A percentile compares a stretch with the other conserved stretches of the same genome.
Conservation (phyloP, 2,797 vertebrate genomes). For the Vespertilio murinus region DNA sequence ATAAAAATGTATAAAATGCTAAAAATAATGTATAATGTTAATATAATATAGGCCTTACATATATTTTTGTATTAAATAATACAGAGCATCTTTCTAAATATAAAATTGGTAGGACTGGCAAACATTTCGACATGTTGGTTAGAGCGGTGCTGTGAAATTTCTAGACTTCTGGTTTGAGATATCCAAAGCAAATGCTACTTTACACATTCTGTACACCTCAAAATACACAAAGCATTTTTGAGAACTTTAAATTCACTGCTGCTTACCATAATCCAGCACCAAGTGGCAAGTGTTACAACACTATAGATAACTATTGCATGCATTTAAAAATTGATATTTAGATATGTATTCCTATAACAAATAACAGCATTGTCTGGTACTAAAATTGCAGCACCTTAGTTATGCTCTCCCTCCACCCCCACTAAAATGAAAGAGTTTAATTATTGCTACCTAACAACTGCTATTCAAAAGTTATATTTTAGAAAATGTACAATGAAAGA, state of each 20-base stretch:
- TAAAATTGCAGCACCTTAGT: not conserved
- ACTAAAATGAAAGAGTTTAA: not conserved
- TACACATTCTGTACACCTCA: not conserved
- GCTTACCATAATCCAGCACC: not conserved
- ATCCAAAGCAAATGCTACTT: not conserved
- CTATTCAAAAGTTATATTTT: not conserved
- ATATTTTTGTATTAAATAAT: not conserved
- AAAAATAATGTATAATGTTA: not conserved
- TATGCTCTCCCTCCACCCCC: not conserved
- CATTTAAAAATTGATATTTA: not conserved
- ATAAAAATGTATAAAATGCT: not conserved
- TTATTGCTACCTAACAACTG: not conserved
- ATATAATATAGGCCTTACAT: not conserved
- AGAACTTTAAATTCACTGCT: not conserved
- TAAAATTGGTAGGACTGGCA: not conserved
- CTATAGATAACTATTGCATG: not conserved
- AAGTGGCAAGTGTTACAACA: not conserved
- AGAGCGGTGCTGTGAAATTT: not conserved
- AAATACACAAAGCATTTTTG: not conserved
- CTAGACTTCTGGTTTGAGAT: not conserved
- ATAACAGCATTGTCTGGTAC: not conserved
- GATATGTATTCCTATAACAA: not conserved
- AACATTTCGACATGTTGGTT: not conserved
- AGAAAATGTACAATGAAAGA: constrained; percentile 32
- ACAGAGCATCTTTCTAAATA: not conserved